Percentiles rank a stretch among this genome's conserved stretches.
These are phyloP conservation scores for Lordiphosa andalusiaca DNA, from an alignment of 2,888 invertebrate species.

Conservation along the genomic window DNA sequence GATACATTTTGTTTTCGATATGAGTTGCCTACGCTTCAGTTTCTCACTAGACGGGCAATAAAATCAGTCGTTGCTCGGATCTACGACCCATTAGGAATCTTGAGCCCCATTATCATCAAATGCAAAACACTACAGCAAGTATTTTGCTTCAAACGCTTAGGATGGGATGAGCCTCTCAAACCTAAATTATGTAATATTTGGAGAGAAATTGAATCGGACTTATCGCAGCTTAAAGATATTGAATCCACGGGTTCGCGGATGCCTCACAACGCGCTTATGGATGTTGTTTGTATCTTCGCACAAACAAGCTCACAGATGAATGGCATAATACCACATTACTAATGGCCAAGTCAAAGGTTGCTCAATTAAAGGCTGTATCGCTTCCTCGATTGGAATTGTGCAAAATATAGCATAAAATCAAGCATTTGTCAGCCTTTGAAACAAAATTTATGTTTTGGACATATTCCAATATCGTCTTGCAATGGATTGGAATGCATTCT, in stretches of 20 bases:
- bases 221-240: not conserved
- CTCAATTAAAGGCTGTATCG: not conserved
- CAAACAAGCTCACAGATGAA: no score
- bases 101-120: slow-evolving; percentile 1
- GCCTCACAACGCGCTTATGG: no score
- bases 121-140: not conserved
- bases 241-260: no score
- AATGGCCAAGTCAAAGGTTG: not conserved
- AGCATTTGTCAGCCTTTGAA: not conserved
- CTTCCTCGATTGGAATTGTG: not conserved
- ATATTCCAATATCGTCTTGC: not conserved
- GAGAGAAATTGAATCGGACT: not conserved
- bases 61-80: not conserved
- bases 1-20: no score
- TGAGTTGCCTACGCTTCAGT: no score
- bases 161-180: no score
- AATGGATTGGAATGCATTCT: not conserved
- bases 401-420: not conserved
- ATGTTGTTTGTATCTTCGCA: no score
- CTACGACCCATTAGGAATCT: not conserved
- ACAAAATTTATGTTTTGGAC: not conserved
- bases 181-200: not conserved
- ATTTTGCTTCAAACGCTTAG: not conserved
- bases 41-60: not conserved
- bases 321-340: no score